These are phyloP conservation scores for Troilus luridus DNA, from an alignment of 2,888 invertebrate genomes.

Conservation along the genomic window DNA sequence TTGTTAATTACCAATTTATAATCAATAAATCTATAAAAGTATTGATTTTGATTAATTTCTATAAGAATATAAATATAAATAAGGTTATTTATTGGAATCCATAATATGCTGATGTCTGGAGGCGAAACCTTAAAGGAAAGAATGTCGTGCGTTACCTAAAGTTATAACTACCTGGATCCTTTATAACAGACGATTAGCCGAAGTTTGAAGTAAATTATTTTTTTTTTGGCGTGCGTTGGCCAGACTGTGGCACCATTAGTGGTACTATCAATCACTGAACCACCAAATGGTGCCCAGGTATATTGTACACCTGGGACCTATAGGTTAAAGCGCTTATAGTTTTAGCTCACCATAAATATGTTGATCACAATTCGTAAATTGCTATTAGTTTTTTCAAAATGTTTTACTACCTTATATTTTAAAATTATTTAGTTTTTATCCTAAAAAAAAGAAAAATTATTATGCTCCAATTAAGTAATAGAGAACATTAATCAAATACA, in stretches of 20 bases:
- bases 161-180: neutral
- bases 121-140: neutral
- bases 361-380: too few relatives aligned
- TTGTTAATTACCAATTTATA: too few relatives aligned
- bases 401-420: too few relatives aligned
- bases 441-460: too few relatives aligned
- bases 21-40: too few relatives aligned
- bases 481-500: too few relatives aligned
- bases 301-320: neutral
- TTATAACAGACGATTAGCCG: slow-evolving; percentile 7
- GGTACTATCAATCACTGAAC: slow-evolving; percentile 11
- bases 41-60: too few relatives aligned
- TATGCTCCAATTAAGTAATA: too few relatives aligned
- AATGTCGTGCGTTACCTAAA: neutral
- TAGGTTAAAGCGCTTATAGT: neutral
- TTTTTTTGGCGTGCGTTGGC: neutral
- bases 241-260: slow-evolving; percentile 10
- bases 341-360: neutral
- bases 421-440: too few relatives aligned
- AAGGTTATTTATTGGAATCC: too few relatives aligned
- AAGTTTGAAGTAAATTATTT: slow-evolving; percentile 41
- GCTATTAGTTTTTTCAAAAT: too few relatives aligned
- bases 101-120: neutral
- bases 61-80: too few relatives aligned
- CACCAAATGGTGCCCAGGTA: slow-evolving; percentile 12